Conservation (phyloP, 2,113 vertebrate species). For the Plestiodon gilberti region DNA sequence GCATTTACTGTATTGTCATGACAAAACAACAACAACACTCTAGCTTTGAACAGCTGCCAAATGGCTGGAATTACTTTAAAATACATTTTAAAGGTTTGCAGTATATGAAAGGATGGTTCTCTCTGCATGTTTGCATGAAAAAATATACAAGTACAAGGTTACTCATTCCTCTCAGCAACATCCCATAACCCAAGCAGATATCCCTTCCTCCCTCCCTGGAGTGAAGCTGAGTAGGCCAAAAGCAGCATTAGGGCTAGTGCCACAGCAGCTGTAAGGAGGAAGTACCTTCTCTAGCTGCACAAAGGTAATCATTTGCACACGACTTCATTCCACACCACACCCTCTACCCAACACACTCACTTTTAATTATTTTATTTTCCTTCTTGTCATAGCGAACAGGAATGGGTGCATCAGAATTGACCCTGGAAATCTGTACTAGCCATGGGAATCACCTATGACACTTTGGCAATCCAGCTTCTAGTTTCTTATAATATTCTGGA, state of each 20-base stretch:
- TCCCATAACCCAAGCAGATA: not conserved
- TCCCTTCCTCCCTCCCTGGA: not conserved
- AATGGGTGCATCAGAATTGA: not conserved
- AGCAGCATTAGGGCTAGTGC: not conserved
- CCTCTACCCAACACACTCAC: not conserved
- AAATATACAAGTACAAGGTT: not conserved
- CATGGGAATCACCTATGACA: not conserved
- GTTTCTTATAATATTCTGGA: not conserved
- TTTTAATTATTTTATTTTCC: not conserved
- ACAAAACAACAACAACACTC: not conserved
- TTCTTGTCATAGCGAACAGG: not conserved
- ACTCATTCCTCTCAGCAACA: not conserved
- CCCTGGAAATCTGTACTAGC: not conserved
- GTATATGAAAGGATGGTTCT: not conserved
- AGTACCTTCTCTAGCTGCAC: not conserved
- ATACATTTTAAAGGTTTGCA: not conserved
- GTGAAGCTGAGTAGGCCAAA: not conserved
- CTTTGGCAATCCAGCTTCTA: not conserved
- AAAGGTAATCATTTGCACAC: not conserved
- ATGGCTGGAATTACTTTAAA: not conserved
- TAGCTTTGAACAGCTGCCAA: not conserved
- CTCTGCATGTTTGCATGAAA: not conserved
- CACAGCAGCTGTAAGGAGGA: not conserved
- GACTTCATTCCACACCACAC: not conserved
- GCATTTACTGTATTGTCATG: not conserved